phyloP scores from a whole-genome alignment of 1,140 invertebrate genomes.

The Ctenoplectra terminalis region DNA sequence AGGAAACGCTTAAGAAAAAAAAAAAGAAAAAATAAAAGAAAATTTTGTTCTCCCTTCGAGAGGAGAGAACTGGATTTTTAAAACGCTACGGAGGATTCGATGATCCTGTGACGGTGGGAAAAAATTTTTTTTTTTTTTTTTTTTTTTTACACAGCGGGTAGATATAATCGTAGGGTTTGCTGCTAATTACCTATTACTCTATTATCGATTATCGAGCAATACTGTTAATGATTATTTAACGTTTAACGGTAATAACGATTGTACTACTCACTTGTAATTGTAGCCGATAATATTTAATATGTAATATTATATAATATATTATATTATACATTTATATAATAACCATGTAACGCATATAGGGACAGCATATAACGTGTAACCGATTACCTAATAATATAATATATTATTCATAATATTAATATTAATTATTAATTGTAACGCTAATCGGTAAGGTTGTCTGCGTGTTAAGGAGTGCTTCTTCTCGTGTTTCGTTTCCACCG shows the following conservation, averaged over 20 bases:
- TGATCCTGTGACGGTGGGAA: too few species aligned
- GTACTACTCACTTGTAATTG: slow-evolving; percentile 23
- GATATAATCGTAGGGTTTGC: slow-evolving; percentile 21
- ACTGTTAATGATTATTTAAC: slow-evolving; percentile 40
- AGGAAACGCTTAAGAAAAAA: neutral
- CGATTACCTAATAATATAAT: slow-evolving; percentile 48
- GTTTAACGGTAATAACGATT: slow-evolving; percentile 9
- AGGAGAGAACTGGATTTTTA: neutral
- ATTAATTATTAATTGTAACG: slow-evolving; percentile 42
- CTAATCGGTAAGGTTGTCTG: neutral
- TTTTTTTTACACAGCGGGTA: too few species aligned
- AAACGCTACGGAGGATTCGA: neutral
- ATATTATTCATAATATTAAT: slow-evolving; percentile 56
- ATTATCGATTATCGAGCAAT: slow-evolving; percentile 45
- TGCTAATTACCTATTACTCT: slow-evolving; percentile 32
- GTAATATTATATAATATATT: slow-evolving; percentile 57
- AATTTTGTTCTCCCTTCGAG: neutral
- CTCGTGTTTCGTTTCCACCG: neutral
- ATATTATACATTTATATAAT: slow-evolving; percentile 36
- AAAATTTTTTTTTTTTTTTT: too few species aligned
- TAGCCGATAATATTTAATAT: slow-evolving; percentile 45
- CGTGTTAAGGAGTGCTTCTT: neutral
- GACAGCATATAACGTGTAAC: slow-evolving; percentile 19
- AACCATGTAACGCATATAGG: slow-evolving; percentile 3
- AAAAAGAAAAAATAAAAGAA: neutral